Conservation (phyloP, 2,113 vertebrate genomes). For the Daphoenositta chrysoptera region DNA sequence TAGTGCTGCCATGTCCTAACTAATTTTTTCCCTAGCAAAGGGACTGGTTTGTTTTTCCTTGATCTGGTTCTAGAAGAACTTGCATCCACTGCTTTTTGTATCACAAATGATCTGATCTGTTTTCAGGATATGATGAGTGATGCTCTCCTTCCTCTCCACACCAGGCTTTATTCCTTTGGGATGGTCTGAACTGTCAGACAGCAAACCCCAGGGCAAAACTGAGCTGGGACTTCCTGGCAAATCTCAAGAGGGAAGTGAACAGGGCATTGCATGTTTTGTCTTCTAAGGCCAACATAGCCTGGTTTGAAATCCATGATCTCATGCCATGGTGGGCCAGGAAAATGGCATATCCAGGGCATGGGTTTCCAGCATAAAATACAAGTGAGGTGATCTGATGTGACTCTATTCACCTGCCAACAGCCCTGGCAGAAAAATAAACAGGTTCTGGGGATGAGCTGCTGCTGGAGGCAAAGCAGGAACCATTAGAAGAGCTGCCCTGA, state of each 20-base stretch:
- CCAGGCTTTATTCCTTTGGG: background rate
- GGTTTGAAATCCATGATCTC: constrained; percentile 27
- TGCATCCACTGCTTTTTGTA: background rate
- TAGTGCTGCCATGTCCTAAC: background rate
- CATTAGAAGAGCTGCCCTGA: constrained; percentile 52
- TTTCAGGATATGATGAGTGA: background rate
- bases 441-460: constrained; percentile 43
- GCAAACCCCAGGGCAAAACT: background rate
- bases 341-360: constrained; percentile 18
- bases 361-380: constrained; percentile 35
- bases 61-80: background rate
- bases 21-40: background rate
- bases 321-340: constrained; percentile 25
- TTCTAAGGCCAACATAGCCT: background rate
- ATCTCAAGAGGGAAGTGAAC: background rate
- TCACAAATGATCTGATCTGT: background rate
- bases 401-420: constrained; percentile 56
- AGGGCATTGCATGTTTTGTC: background rate
- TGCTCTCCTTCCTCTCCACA: background rate
- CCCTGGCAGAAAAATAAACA: constrained; percentile 58
- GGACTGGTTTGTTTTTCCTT: background rate
- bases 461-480: constrained; percentile 58
- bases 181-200: background rate
- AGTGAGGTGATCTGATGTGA: constrained; percentile 26
- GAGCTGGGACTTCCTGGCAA: background rate